Evolutionary conservation across 2,113 vertebrate genomes (phyloP).

Genomic region (Mastomys natalensis): DNA sequence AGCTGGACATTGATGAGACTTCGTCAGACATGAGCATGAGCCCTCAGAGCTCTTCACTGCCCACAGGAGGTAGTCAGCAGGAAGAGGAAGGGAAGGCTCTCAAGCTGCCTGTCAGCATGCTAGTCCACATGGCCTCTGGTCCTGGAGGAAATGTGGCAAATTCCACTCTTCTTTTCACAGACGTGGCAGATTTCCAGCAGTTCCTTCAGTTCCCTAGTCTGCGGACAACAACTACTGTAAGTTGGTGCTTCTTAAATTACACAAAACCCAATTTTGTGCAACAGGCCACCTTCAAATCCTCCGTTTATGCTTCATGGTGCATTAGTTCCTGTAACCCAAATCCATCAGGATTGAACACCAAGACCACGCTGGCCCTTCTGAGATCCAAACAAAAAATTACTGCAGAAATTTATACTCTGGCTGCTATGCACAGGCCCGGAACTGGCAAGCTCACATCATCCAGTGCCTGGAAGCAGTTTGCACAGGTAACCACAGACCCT

Average conservation of each 20-base stretch:
- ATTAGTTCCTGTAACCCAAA: constrained; percentile 98
- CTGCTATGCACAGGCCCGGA: constrained; percentile 93
- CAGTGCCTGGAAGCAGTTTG: constrained; percentile 95
- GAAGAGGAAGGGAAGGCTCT: constrained; percentile 85
- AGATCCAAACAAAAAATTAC: constrained; percentile 95
- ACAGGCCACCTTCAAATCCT: constrained; percentile 90
- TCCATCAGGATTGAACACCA: constrained; percentile 96
- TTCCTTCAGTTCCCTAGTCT: constrained; percentile 96
- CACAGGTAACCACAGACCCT: constrained; percentile 91
- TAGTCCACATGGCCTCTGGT: constrained; percentile 91
- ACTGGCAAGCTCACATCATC: constrained; percentile 97
- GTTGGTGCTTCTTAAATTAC: constrained; percentile 99
- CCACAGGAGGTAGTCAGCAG: constrained; percentile 86
- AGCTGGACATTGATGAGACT: constrained; percentile 93
- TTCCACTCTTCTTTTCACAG: constrained; percentile 90
- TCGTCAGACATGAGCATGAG: constrained; percentile 90
- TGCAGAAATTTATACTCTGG: constrained; percentile 92
- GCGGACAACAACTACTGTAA: constrained; percentile 95
- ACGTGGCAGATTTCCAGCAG: constrained; percentile 92
- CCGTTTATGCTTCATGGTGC: constrained; percentile 97
- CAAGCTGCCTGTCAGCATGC: constrained; percentile 91
- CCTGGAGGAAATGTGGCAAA: constrained; percentile 86
- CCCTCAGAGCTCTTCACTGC: constrained; percentile 89
- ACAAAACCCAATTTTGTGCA: constrained; percentile 94
- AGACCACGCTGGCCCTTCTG: constrained; percentile 95